phyloP scores from a whole-genome alignment of 2,113 vertebrate genomes.

The Silurus meridionalis region DNA sequence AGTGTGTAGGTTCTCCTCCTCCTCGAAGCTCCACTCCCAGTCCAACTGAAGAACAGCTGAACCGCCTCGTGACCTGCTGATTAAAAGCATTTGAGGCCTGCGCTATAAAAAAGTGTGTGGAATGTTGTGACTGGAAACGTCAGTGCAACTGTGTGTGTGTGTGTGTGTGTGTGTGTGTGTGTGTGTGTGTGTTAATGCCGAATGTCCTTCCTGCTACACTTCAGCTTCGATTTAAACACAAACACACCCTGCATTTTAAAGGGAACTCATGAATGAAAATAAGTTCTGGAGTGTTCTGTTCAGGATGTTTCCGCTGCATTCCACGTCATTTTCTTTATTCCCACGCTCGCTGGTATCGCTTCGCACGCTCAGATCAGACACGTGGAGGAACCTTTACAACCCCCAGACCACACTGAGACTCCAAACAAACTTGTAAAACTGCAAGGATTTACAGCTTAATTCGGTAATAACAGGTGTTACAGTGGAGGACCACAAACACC shows the following conservation, averaged over 20 bases:
- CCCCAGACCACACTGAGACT: neutral
- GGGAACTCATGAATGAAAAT: neutral
- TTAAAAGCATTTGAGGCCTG: slow-evolving; percentile 74
- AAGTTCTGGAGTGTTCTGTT: neutral
- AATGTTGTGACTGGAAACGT: slow-evolving; percentile 68
- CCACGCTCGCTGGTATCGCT: neutral
- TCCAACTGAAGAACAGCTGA: slow-evolving; percentile 72
- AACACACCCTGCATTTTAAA: neutral
- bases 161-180: slow-evolving; percentile 40
- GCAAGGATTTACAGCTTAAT: slow-evolving; percentile 65
- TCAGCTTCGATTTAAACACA: neutral
- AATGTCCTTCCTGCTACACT: neutral
- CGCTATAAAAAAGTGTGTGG: slow-evolving; percentile 70
- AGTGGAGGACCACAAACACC: slow-evolving; percentile 59
- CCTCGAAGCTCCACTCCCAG: slow-evolving; percentile 61
- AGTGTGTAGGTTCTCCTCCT: slow-evolving; percentile 53
- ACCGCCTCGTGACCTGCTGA: slow-evolving; percentile 75
- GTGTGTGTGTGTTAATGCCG: neutral
- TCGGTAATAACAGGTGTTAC: slow-evolving; percentile 68
- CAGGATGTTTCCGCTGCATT: no score
- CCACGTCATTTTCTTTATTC: neutral
- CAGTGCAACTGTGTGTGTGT: slow-evolving; percentile 51
- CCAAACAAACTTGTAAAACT: slow-evolving; percentile 18
- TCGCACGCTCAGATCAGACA: neutral
- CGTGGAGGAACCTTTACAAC: neutral